Evolutionary conservation across 2,888 invertebrate genomes (phyloP).

Genomic region (Spodoptera exigua): DNA sequence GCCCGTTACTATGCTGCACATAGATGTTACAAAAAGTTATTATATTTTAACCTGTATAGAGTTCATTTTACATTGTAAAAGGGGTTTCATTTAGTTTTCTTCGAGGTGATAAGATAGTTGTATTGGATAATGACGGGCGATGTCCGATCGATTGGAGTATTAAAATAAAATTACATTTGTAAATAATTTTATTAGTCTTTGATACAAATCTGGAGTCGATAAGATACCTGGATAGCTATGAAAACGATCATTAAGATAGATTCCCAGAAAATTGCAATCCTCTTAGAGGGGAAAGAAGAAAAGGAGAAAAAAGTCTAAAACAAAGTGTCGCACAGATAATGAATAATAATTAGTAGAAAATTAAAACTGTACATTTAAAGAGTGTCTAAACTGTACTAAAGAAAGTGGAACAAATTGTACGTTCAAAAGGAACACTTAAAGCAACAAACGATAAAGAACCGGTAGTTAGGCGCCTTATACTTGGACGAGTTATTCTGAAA

Average conservation of each 20-base stretch:
- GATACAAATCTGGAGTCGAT: constrained; percentile 26
- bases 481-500: too few species aligned
- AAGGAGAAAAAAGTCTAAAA: too few species aligned
- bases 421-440: too few species aligned
- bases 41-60: too few species aligned
- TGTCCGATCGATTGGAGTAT: constrained; percentile 11
- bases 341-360: constrained; percentile 36
- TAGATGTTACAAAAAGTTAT: too few species aligned
- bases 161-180: constrained; percentile 3
- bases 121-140: constrained; percentile 22
- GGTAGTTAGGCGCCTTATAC: too few species aligned
- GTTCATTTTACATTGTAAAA: not conserved
- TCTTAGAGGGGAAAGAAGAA: not conserved
- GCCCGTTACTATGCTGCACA: constrained; percentile 12
- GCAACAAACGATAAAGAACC: too few species aligned
- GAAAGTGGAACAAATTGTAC: constrained; percentile 9
- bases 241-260: constrained; percentile 4
- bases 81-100: constrained; percentile 8
- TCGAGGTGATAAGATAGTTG: constrained; percentile 39
- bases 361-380: not conserved
- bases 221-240: not conserved
- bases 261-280: not conserved
- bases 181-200: constrained; percentile 14
- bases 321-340: constrained; percentile 24
- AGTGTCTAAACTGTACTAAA: not conserved